Conservation (phyloP, 2,797 vertebrate species). For the Astyanax mexicanus region DNA sequence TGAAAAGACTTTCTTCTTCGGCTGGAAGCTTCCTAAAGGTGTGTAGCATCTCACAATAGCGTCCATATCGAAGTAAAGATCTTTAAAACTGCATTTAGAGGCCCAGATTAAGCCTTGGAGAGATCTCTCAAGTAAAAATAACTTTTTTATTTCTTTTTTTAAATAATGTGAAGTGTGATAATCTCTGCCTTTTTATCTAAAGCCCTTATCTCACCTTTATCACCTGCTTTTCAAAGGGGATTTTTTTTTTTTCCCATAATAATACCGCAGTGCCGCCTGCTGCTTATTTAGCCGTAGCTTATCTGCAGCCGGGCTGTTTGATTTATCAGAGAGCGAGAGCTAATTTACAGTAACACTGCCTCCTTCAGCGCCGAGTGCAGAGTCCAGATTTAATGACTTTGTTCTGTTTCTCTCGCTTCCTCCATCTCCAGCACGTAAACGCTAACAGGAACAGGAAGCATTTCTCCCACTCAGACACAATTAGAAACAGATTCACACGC, state of each 20-base stretch:
- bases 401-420: not conserved
- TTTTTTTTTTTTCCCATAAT: conserved; percentile 7
- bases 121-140: not conserved
- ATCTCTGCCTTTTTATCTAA: conserved; percentile 3
- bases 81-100: not conserved
- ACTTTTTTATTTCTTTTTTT: too few relatives aligned
- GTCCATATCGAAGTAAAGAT: not conserved
- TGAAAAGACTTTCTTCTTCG: too few relatives aligned
- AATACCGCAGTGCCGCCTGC: conserved; percentile 47
- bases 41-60: not conserved
- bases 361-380: conserved; percentile 74
- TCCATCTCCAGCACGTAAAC: not conserved
- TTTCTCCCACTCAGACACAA: conserved; percentile 1
- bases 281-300: conserved; percentile 64
- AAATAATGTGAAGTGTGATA: not conserved
- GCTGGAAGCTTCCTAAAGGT: too few relatives aligned
- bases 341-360: conserved; percentile 70
- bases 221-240: not conserved
- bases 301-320: conserved; percentile 73
- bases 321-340: conserved; percentile 67
- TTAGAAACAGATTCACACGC: not conserved
- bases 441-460: conserved; percentile 22
- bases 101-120: not conserved
- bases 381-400: conserved; percentile 73
- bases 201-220: not conserved